Conservation (phyloP, 2,797 vertebrate genomes). For the Melanotaenia trifasciata region DNA sequence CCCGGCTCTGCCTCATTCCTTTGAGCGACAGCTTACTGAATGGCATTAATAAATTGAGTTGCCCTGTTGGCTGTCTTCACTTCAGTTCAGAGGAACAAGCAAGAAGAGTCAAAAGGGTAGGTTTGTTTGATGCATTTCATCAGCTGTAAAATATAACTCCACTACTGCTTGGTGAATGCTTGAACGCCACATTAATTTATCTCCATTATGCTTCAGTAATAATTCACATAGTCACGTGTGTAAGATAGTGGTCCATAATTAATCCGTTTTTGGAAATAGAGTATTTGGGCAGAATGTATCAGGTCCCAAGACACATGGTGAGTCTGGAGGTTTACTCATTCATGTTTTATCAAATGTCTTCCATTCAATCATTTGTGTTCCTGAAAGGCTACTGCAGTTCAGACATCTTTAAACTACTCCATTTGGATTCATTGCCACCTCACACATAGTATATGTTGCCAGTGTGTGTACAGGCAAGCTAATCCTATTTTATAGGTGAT, state of each 20-base stretch:
- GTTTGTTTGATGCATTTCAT: conserved; percentile 46
- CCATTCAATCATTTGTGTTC: conserved; percentile 5
- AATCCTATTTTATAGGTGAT: conserved; percentile 21
- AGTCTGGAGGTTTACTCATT: conserved; percentile 19
- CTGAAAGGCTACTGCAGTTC: conserved; percentile 12
- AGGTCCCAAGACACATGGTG: background rate
- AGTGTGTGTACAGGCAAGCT: background rate
- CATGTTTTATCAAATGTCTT: conserved; percentile 8
- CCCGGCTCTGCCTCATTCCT: conserved; percentile 57
- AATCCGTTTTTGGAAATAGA: background rate
- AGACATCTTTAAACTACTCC: conserved; percentile 9
- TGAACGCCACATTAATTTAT: conserved; percentile 23
- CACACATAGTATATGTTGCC: background rate
- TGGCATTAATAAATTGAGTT: conserved; percentile 75
- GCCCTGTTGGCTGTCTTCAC: conserved; percentile 55
- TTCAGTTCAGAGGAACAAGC: conserved; percentile 49
- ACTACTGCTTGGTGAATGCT: conserved; percentile 21
- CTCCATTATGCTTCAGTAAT: conserved; percentile 27
- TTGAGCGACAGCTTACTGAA: conserved; percentile 76
- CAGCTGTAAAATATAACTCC: conserved; percentile 34
- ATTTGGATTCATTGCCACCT: conserved; percentile 25
- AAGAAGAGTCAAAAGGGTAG: conserved; percentile 39
- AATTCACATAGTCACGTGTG: conserved; percentile 17
- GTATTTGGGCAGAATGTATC: background rate
- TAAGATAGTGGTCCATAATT: conserved; percentile 13